These are phyloP conservation scores for Rhinogobius similis DNA, from an alignment of 2,113 vertebrate species.

Conservation along the genomic window DNA sequence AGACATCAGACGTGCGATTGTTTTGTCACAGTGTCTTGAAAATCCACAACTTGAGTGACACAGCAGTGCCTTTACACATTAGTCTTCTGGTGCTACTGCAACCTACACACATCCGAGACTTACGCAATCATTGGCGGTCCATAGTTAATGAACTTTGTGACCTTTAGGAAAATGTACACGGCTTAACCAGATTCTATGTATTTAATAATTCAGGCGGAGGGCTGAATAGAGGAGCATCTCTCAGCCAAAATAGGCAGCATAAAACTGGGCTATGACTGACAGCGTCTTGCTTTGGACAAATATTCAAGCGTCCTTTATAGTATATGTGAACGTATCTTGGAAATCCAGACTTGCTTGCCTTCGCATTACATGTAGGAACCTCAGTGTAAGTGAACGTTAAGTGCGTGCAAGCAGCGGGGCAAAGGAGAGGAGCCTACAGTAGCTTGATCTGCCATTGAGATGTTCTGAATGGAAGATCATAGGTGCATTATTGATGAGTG, in stretches of 20 bases:
- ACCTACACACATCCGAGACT: slow-evolving; percentile 57
- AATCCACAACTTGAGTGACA: background rate
- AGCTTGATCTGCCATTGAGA: slow-evolving; percentile 68
- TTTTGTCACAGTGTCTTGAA: background rate
- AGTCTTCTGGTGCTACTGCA: too few species aligned
- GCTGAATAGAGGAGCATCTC: slow-evolving; percentile 71
- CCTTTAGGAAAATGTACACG: slow-evolving; percentile 81
- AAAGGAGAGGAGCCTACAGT: slow-evolving; percentile 40
- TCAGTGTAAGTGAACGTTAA: slow-evolving; percentile 13
- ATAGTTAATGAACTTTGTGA: slow-evolving; percentile 83
- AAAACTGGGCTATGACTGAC: slow-evolving; percentile 72
- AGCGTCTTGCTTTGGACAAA: slow-evolving; percentile 67
- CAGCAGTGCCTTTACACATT: background rate
- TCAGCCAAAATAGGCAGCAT: slow-evolving; percentile 73
- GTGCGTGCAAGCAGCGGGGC: slow-evolving; percentile 16
- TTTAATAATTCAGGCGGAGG: slow-evolving; percentile 86
- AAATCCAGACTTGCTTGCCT: background rate
- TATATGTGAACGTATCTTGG: background rate
- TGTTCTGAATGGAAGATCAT: slow-evolving; percentile 71
- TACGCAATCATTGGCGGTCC: slow-evolving; percentile 76
- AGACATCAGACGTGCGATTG: too few species aligned
- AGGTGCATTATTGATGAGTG: slow-evolving; percentile 77
- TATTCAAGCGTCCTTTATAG: background rate
- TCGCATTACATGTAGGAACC: slow-evolving; percentile 19
- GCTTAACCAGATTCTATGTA: slow-evolving; percentile 79